Evolutionary conservation across 2,888 invertebrate species (phyloP).

Genomic region (Eulithis prunata): DNA sequence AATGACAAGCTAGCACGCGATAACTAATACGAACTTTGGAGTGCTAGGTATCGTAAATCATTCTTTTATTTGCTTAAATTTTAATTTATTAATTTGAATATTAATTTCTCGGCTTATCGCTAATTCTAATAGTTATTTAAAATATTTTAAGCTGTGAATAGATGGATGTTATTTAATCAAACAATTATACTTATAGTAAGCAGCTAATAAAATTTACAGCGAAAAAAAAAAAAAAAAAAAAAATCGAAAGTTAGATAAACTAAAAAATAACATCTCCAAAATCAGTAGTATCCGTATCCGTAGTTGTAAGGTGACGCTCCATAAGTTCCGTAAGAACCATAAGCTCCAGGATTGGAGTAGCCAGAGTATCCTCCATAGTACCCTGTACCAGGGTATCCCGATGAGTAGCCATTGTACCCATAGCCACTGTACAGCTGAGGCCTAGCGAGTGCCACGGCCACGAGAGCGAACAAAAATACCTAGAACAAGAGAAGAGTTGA

Average conservation of each 20-base stretch:
- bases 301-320: conserved; percentile 66
- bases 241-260: conserved; percentile 10
- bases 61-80: conserved; percentile 34
- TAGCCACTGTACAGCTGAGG: conserved; percentile 71
- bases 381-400: conserved; percentile 56
- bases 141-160: conserved; percentile 2
- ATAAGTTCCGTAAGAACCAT: conserved; percentile 64
- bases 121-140: conserved; percentile 3
- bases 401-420: conserved; percentile 62
- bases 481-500: conserved; percentile 44
- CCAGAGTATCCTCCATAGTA: conserved; percentile 70
- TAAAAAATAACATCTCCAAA: background rate
- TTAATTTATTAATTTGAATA: conserved; percentile 10
- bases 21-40: conserved; percentile 40
- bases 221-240: conserved; percentile 30
- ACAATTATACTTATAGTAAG: conserved; percentile 4
- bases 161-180: background rate
- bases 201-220: conserved; percentile 36
- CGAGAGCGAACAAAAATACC: conserved; percentile 73
- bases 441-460: conserved; percentile 77
- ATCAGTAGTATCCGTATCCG: conserved; percentile 69
- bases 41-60: conserved; percentile 36
- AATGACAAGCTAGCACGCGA: conserved; percentile 29
- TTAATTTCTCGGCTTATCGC: conserved; percentile 5
- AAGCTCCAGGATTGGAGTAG: conserved; percentile 65